Conservation (phyloP, 2,113 vertebrate genomes). For the Dascyllus trimaculatus region DNA sequence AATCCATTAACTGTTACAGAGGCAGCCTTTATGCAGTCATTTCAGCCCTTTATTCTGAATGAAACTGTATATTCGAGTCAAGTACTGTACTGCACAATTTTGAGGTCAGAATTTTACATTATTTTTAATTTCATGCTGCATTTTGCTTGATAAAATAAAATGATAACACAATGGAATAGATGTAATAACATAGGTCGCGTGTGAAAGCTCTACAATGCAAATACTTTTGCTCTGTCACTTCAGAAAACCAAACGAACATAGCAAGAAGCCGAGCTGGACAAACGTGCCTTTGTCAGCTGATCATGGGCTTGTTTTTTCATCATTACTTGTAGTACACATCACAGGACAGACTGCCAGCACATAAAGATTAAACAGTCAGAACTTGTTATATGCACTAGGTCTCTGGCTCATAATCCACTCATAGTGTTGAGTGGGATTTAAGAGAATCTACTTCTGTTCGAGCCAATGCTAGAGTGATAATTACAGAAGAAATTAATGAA, state of each 20-base stretch:
- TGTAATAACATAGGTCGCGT: too few relatives aligned
- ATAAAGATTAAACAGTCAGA: slow-evolving; percentile 55
- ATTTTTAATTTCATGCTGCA: too few relatives aligned
- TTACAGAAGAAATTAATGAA: slow-evolving; percentile 76
- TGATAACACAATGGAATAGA: too few relatives aligned
- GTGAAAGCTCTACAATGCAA: too few relatives aligned
- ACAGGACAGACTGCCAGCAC: slow-evolving; percentile 28
- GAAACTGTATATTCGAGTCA: too few relatives aligned
- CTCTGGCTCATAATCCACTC: slow-evolving; percentile 69
- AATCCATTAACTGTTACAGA: too few relatives aligned
- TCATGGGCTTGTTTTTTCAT: slow-evolving; percentile 29
- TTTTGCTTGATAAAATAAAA: too few relatives aligned
- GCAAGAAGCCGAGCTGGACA: neutral
- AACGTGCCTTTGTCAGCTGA: slow-evolving; percentile 25
- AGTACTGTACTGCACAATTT: too few relatives aligned
- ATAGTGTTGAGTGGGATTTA: slow-evolving; percentile 74
- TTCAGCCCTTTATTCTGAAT: too few relatives aligned
- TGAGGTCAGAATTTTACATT: too few relatives aligned
- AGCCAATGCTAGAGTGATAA: slow-evolving; percentile 70
- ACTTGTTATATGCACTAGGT: slow-evolving; percentile 55
- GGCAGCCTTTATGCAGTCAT: too few relatives aligned
- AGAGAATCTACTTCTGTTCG: slow-evolving; percentile 68
- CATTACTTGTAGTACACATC: slow-evolving; percentile 26
- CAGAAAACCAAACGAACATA: neutral
- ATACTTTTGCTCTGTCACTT: too few relatives aligned